Base-by-base conservation (phyloP, 2,113 vertebrate genomes). In the Puntigrus tetrazona region DNA sequence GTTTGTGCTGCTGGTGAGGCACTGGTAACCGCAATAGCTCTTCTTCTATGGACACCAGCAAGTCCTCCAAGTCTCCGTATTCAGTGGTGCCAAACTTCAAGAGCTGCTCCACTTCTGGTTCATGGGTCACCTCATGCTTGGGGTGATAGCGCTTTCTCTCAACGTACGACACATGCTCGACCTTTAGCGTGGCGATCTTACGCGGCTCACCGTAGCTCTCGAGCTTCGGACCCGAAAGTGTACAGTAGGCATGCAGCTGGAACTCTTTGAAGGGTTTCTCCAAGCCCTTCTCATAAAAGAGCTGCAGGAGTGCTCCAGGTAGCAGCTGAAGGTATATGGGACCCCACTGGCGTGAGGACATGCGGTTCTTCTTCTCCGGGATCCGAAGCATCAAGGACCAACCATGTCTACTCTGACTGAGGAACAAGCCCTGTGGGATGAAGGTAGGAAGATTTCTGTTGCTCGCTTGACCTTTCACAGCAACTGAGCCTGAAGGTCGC, bases 311-410 rank as follows among this genome's bases (percentile, higher is more conserved):
- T 0, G 97, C 98, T 80, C 98, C 97, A 0, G 95, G 88, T 65
- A 96, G 84, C 83, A 99, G 86, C 0, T 94, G 94, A 10, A 99
- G 94, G 88, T 98, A 99, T 89, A 99, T 96, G 0, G 97, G 97
- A 0, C 98, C 98, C 98, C 98, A 99, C 57, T 99, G 98, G 41
- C 98, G 94, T 7, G 98, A 99, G 0, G 98, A 99, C 98, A 99
- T 99, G 92, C 97, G 96, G 91, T 97, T 99, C 92, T 99, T 99
- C 92, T 97, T 99, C 86, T 99, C 98, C 0, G 98, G 98, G 84
- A 99, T 99, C 88, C 98, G 95, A 89, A 99, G 88, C 98, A 99
- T 96, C 89, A 99, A 94, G 0, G 96, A 91, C 98, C 98, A 99
- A 14, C 98, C 98, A 0, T 96, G 92, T 52, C 91, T 94, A 52